Base-by-base conservation (phyloP, 2,113 vertebrate genomes). In the Chrysochloris asiatica region DNA sequence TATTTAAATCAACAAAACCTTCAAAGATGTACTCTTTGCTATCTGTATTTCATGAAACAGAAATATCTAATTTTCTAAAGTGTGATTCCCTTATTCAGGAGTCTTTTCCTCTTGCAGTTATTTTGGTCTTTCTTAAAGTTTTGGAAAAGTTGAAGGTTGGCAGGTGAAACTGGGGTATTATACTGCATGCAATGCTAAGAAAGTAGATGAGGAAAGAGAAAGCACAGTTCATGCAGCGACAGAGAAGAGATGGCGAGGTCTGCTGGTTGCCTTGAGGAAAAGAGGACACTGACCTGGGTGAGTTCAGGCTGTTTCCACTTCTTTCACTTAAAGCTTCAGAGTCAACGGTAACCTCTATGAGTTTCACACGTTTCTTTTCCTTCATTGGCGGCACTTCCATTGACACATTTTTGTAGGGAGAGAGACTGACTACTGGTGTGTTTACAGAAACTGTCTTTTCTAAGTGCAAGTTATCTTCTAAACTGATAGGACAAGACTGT, bases 201-300 rank as follows among this genome's bases (percentile, higher is more conserved):
- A 98, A 94, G 96, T 19, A 98, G 96, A 98, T 85, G 80, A 98
- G 91, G 95, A 97, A 83, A 59, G 96, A 97, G 50, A 98, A 16
- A 96, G 97, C 96, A 89, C 12, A 98, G 96, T 96, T 97, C 97
- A 98, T 94, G 97, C 97, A 97, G 97, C 92, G 94, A 93, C 93
- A 98, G 91, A 98, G 95, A 76, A 98, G 91, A 97, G 97, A 97
- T 48, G 96, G 76, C 93, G 97, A 95, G 95, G 96, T 95, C 97
- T 93, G 96, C 88, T 88, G 93, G 92, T 21, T 89, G 96, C 91
- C 92, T 91, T 38, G 96, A 83, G 89, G 93, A 95, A 71, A 96
- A 90, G 94, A 84, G 67, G 95, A 93, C 96, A 98, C 98, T 98
- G 97, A 99, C 99, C 98, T 98, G 97, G 96, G 90, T 36, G 94